Evolutionary conservation across 2,888 invertebrate species (phyloP).

Genomic region (Eumacrocentrus americanus): DNA sequence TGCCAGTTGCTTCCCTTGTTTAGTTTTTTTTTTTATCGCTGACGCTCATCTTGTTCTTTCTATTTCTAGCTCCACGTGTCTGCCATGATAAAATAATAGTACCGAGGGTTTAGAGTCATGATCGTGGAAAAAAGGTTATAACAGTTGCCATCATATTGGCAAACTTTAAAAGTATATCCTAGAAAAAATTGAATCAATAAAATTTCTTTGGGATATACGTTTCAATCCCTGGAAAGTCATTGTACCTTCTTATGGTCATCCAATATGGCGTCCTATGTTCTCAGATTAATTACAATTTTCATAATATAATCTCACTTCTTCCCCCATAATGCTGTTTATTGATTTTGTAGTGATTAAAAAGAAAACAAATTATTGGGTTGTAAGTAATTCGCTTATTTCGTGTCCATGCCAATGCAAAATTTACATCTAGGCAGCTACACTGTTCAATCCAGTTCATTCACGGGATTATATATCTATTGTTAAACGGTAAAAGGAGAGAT

Average conservation of each 20-base stretch:
- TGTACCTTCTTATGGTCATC: too few relatives aligned
- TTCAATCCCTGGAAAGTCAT: conserved; percentile 45
- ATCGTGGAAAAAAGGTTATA: background rate
- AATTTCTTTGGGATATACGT: too few relatives aligned
- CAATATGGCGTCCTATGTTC: too few relatives aligned
- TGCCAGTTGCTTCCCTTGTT: conserved; percentile 14
- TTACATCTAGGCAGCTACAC: background rate
- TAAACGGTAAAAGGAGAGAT: too few relatives aligned
- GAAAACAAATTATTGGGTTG: conserved; percentile 15
- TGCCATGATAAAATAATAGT: background rate
- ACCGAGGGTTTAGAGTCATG: background rate
- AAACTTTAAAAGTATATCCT: conserved; percentile 16
- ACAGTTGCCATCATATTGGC: conserved; percentile 21
- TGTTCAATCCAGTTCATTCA: background rate
- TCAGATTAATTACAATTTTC: background rate
- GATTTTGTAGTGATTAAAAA: background rate
- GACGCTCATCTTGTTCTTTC: background rate
- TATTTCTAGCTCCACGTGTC: background rate
- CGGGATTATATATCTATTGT: too few relatives aligned
- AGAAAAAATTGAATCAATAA: conserved; percentile 5
- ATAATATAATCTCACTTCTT: background rate
- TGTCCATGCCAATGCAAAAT: background rate
- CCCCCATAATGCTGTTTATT: background rate
- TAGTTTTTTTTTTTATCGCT: conserved; percentile 2
- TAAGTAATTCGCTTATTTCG: background rate